Evolutionary conservation across 2,888 invertebrate species (phyloP), one percentile per base, ranked within the genome.

Genomic region (Clanis bilineata): DNA sequence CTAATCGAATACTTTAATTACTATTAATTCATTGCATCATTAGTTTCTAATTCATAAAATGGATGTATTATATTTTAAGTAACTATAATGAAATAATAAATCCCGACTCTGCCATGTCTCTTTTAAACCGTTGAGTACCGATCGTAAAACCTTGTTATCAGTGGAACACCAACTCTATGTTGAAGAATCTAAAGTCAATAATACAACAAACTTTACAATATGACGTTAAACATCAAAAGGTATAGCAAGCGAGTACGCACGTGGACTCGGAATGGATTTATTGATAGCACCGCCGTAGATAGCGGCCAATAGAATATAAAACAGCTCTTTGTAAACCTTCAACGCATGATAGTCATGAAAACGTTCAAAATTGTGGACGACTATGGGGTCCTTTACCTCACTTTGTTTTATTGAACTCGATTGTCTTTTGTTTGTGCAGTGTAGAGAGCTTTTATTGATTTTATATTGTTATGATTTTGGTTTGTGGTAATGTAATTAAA

Each of bases 191-290:
- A 58, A 18, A 51, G 47, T 39, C 12, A 15, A 39, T 18, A 39
- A 10, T 51, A 12, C 9, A 7, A 28, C 9, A 23, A 6, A 15
- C 25, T 44, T n/a, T 21, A 36, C 15, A 39, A 39, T 39, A 51
- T 58, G 71, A 75, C 73, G 71, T 73, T 71, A 65, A 70, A 66
- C 64, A 70, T 63, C 62, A 68, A 65, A 65, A 68, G 67, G 65
- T 65, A 64, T 45, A 43, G 39, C 43, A 67, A 56, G 56, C 23
- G 44, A 36, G 47, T 71, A 80, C 82, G 82, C 71, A 73, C 58
- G 65, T 70, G 51, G 83, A 82, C 76, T 85, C 61, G 69, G 72
- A 83, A 85, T 83, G 66, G 76, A 66, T 74, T 79, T 77, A 75
- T 79, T 78, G 77, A 76, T 76, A 74, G 72, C 71, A 68, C 64